phyloP scores from a whole-genome alignment of 2,113 vertebrate species.

The Sebastes schlegelii region DNA sequence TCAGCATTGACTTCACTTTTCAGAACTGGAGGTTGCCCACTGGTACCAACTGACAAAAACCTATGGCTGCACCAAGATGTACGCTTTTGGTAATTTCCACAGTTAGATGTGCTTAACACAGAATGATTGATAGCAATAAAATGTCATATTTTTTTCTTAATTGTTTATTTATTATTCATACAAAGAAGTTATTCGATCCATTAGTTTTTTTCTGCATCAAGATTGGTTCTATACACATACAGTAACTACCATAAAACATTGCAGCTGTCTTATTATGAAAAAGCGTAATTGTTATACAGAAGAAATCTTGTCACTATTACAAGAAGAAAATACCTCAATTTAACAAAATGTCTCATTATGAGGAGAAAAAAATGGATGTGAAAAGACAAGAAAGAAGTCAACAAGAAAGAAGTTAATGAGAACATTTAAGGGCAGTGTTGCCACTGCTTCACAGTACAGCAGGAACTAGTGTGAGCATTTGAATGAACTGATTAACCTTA shows the following conservation, averaged over 20 bases:
- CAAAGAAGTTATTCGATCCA: background rate
- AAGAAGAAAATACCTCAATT: background rate
- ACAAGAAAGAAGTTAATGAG: constrained; percentile 4
- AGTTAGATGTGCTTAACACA: background rate
- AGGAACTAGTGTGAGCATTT: background rate
- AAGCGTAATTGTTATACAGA: background rate
- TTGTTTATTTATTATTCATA: background rate
- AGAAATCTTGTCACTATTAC: background rate
- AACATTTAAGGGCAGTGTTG: background rate
- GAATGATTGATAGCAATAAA: background rate
- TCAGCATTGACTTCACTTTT: no score
- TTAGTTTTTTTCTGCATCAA: background rate
- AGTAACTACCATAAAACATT: background rate
- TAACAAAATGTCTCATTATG: background rate
- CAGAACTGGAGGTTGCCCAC: no score
- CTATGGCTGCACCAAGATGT: background rate
- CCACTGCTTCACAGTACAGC: background rate
- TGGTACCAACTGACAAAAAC: background rate
- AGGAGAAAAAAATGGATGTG: background rate
- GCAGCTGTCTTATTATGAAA: background rate
- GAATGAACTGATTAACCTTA: constrained; percentile 8
- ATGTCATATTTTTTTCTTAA: background rate
- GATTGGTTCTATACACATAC: background rate
- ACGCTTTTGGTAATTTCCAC: background rate
- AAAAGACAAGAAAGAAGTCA: background rate